These are phyloP conservation scores for Caranx ignobilis DNA, from an alignment of 2,113 vertebrate genomes.

Conservation along the genomic window DNA sequence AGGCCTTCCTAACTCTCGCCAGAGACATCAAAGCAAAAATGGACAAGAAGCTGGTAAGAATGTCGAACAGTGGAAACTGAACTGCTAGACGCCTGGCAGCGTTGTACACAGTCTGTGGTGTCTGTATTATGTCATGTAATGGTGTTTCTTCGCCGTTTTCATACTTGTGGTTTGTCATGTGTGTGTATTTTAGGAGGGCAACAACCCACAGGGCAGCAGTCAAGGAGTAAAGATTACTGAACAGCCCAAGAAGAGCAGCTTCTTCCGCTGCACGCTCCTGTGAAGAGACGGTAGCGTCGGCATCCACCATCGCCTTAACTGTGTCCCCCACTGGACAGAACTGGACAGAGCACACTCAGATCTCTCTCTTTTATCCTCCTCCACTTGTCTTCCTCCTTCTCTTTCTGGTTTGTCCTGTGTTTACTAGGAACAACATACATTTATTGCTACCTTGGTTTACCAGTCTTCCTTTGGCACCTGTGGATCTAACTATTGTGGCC, in stretches of 20 bases:
- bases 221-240: conserved; percentile 95
- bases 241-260: conserved; percentile 95
- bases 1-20: conserved; percentile 97
- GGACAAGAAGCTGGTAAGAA: conserved; percentile 98
- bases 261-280: conserved; percentile 96
- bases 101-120: background rate
- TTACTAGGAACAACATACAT: conserved; percentile 29
- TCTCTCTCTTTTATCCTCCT: conserved; percentile 52
- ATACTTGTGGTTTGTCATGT: background rate
- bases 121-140: background rate
- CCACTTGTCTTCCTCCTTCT: conserved; percentile 44
- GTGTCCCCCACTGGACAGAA: conserved; percentile 80
- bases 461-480: conserved; percentile 43
- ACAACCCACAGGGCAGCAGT: conserved; percentile 93
- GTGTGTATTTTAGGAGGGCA: conserved; percentile 89
- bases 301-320: conserved; percentile 85
- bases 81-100: background rate
- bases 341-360: conserved; percentile 88
- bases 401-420: conserved; percentile 26
- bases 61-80: background rate
- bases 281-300: conserved; percentile 78
- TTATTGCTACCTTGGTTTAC: background rate
- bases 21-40: conserved; percentile 99
- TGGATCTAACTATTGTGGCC: conserved; percentile 51
- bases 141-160: background rate